phyloP scores from a whole-genome alignment of 2,888 invertebrate genomes.

The Muschampia plurimacula region DNA sequence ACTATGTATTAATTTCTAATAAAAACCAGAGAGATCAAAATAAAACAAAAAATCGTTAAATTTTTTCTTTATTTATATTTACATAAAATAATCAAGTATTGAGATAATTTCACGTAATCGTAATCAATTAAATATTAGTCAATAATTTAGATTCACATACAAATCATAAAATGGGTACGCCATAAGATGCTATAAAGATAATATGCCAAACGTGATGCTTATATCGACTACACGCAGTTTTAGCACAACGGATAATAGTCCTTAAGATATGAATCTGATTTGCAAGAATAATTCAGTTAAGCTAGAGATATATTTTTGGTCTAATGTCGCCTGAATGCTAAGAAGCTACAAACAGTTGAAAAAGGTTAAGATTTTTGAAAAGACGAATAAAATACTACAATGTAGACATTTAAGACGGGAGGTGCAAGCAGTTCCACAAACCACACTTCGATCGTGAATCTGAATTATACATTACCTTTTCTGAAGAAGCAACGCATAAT shows the following conservation, averaged over 20 bases:
- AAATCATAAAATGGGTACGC: slow-evolving; percentile 61
- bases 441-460: background rate
- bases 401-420: background rate
- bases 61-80: slow-evolving; percentile 78
- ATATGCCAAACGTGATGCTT: slow-evolving; percentile 20
- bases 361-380: background rate
- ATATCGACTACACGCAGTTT: slow-evolving; percentile 26
- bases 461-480: too few relatives aligned
- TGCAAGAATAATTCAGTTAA: slow-evolving; percentile 11
- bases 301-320: background rate
- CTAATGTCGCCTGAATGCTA: slow-evolving; percentile 8
- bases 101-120: slow-evolving; percentile 75
- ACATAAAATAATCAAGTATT: slow-evolving; percentile 79
- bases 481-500: too few relatives aligned
- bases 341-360: slow-evolving; percentile 22
- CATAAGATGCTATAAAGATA: slow-evolving; percentile 46
- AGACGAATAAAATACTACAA: background rate
- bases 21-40: background rate
- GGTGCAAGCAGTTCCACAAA: background rate
- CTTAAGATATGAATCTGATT: slow-evolving; percentile 1
- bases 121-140: slow-evolving; percentile 63
- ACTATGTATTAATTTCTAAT: too few relatives aligned
- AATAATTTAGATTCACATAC: slow-evolving; percentile 75
- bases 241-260: slow-evolving; percentile 18
- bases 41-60: slow-evolving; percentile 61